Evolutionary conservation across 2,888 invertebrate species (phyloP).

Genomic region (Sarcophaga caerulescens): DNA sequence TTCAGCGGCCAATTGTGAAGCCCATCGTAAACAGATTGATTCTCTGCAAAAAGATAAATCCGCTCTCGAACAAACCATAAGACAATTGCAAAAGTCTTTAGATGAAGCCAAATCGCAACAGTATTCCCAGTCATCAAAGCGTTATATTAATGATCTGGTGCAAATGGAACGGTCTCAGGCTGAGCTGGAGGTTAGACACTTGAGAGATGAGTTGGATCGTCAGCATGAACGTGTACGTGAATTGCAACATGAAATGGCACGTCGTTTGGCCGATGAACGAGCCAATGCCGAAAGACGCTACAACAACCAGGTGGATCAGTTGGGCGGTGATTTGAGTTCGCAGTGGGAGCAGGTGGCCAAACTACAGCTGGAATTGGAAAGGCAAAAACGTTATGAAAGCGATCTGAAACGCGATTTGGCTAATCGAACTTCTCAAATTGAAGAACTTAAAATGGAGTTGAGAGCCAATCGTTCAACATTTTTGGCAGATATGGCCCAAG

Average conservation of each 20-base stretch:
- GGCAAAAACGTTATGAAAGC: slow-evolving; percentile 88
- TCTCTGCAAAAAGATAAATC: slow-evolving; percentile 87
- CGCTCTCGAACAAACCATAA: slow-evolving; percentile 86
- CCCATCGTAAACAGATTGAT: slow-evolving; percentile 87
- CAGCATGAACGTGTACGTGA: slow-evolving; percentile 90
- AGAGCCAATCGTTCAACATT: slow-evolving; percentile 87
- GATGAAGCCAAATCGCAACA: slow-evolving; percentile 84
- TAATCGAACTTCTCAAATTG: slow-evolving; percentile 88
- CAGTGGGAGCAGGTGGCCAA: slow-evolving; percentile 92
- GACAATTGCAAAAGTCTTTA: slow-evolving; percentile 86
- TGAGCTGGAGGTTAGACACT: slow-evolving; percentile 88
- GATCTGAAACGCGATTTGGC: slow-evolving; percentile 89
- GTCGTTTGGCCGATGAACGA: slow-evolving; percentile 87
- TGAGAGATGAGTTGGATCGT: slow-evolving; percentile 89
- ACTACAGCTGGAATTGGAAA: slow-evolving; percentile 89
- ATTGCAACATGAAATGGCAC: slow-evolving; percentile 88
- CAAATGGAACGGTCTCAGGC: slow-evolving; percentile 89
- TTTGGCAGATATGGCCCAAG: slow-evolving; percentile 89
- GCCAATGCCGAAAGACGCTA: slow-evolving; percentile 88
- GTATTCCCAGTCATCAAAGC: slow-evolving; percentile 81
- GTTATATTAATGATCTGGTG: slow-evolving; percentile 88
- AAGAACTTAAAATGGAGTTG: slow-evolving; percentile 90
- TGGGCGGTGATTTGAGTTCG: slow-evolving; percentile 89
- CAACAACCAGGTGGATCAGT: slow-evolving; percentile 88
- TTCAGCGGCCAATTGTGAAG: slow-evolving; percentile 81